A percentile compares a stretch with the other conserved stretches of the same genome.
Evolutionary conservation across 2,113 vertebrate species (phyloP).

Genomic region (Circaetus cinerascens): DNA sequence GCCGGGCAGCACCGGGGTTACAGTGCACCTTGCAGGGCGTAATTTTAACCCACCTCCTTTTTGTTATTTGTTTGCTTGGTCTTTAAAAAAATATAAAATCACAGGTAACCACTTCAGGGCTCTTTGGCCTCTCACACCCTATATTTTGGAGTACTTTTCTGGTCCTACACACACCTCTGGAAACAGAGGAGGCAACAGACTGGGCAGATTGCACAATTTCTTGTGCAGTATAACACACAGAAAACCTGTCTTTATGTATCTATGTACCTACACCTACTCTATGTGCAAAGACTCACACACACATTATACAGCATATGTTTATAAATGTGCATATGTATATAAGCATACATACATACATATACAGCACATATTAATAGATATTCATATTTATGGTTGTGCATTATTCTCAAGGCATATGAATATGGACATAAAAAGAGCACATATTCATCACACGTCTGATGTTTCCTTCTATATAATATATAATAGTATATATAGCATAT

Average conservation of each 20-base stretch:
- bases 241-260: neutral
- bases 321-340: neutral
- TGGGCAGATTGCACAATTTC: neutral
- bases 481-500: too few relatives aligned
- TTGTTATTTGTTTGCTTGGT: neutral
- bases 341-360: neutral
- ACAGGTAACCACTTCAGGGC: neutral
- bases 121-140: neutral
- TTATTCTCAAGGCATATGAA: neutral
- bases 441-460: neutral
- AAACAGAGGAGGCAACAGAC: neutral
- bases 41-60: neutral
- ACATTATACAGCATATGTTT: neutral
- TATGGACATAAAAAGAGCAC: neutral
- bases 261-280: too few relatives aligned
- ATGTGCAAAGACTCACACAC: neutral
- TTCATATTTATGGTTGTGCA: neutral
- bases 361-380: neutral
- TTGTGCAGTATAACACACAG: rapidly evolving
- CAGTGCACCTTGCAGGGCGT: neutral
- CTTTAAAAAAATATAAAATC: neutral
- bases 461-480: neutral
- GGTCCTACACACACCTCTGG: neutral
- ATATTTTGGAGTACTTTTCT: neutral
- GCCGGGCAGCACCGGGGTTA: conserved; percentile 26